Conservation (phyloP, 1,140 invertebrate genomes). For the Pemphigus obesinymphae region DNA sequence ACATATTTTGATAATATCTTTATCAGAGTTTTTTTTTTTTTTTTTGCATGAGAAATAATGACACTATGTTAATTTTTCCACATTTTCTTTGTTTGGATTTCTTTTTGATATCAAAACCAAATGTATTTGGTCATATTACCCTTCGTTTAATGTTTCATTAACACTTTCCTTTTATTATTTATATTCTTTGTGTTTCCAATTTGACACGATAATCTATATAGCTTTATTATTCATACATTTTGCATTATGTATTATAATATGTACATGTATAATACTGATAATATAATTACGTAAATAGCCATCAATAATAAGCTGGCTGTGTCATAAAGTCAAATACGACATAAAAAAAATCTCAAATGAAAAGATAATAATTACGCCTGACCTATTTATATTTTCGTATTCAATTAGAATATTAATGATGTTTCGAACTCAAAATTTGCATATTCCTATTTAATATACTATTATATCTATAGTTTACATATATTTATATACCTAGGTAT, state of each 20-base stretch:
- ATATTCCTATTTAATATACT: neutral
- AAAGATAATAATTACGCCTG: neutral
- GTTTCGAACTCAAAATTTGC: too few relatives aligned
- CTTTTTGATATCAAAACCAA: constrained; percentile 2
- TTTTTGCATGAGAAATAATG: neutral
- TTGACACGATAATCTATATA: neutral
- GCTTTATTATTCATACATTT: neutral
- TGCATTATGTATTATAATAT: too few relatives aligned
- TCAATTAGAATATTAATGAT: neutral
- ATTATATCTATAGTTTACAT: neutral
- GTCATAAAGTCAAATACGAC: neutral
- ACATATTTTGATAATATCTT: too few relatives aligned
- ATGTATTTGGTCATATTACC: neutral
- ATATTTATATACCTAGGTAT: too few relatives aligned
- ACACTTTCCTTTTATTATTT: neutral
- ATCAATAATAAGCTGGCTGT: neutral
- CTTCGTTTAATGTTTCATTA: constrained; percentile 19
- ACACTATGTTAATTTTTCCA: constrained; percentile 16
- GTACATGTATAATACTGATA: neutral
- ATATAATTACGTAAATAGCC: neutral
- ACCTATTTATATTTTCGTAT: neutral
- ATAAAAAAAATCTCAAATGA: neutral
- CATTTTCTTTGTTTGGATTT: neutral
- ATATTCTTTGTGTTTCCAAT: neutral
- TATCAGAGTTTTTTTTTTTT: too few relatives aligned